Evolutionary conservation across 1,140 invertebrate genomes (phyloP).

Genomic region (Cecropterus lyciades): DNA sequence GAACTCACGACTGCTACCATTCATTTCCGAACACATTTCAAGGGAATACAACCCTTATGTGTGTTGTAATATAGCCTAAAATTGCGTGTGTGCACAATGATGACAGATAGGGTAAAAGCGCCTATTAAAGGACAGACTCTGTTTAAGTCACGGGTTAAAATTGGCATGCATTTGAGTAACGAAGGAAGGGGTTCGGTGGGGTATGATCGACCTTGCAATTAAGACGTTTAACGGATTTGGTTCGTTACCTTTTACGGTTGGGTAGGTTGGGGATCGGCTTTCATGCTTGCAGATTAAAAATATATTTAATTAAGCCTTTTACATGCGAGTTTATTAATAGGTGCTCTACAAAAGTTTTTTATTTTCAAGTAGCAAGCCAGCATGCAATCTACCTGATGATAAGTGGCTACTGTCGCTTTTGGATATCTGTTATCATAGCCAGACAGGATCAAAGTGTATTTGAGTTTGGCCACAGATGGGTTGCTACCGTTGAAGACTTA

Average conservation of each 20-base stretch:
- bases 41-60: constrained; percentile 43
- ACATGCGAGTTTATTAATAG: too few relatives aligned
- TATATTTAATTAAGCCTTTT: too few relatives aligned
- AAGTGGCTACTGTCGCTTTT: too few relatives aligned
- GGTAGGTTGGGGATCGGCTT: background rate
- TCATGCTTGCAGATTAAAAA: background rate
- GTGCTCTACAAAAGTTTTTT: too few relatives aligned
- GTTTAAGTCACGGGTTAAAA: constrained; percentile 69
- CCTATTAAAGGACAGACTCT: constrained; percentile 65
- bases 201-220: constrained; percentile 56
- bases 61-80: constrained; percentile 28
- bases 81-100: constrained; percentile 36
- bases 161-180: constrained; percentile 71
- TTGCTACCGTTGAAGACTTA: too few relatives aligned
- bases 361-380: too few relatives aligned
- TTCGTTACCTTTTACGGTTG: constrained; percentile 25
- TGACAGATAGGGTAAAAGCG: constrained; percentile 66
- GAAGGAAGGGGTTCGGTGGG: constrained; percentile 50
- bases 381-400: too few relatives aligned
- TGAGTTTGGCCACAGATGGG: too few relatives aligned
- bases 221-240: constrained; percentile 52
- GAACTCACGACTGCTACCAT: constrained; percentile 76
- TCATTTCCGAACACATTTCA: constrained; percentile 42
- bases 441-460: too few relatives aligned
- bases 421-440: too few relatives aligned